These are phyloP conservation scores for Drosophila anceps DNA, from an alignment of 2,888 invertebrate species.

Conservation along the genomic window DNA sequence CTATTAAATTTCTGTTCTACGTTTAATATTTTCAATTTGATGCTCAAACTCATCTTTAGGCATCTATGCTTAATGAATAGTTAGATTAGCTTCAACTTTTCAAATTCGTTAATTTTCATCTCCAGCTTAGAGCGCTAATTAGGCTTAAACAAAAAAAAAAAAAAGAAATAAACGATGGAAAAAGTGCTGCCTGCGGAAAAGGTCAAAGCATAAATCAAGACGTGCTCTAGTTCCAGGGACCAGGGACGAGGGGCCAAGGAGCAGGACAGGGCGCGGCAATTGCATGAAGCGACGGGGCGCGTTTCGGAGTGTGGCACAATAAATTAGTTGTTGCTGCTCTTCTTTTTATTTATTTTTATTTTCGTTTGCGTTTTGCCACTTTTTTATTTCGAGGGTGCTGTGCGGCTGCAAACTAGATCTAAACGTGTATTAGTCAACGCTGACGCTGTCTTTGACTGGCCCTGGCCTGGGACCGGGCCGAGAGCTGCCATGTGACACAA, in stretches of 20 bases:
- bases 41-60: neutral
- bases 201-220: conserved; percentile 78
- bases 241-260: neutral
- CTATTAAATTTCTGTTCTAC: too few relatives aligned
- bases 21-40: neutral
- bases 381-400: conserved; percentile 4
- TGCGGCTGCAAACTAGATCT: conserved; percentile 59
- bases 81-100: neutral
- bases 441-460: conserved; percentile 65
- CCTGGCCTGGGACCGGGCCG: conserved; percentile 63
- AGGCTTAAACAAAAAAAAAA: conserved; percentile 69
- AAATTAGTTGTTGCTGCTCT: conserved; percentile 39
- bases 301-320: conserved; percentile 39
- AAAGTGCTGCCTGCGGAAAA: conserved; percentile 70
- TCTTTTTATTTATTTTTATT: conserved; percentile 17
- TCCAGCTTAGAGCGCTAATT: conserved; percentile 72
- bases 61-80: neutral
- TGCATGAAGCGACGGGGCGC: conserved; percentile 56
- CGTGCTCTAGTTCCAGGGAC: conserved; percentile 18
- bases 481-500: conserved; percentile 65
- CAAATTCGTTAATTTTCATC: conserved; percentile 72
- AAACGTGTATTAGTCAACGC: conserved; percentile 68
- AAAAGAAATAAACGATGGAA: conserved; percentile 30
- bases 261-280: conserved; percentile 45
- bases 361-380: neutral